These are phyloP conservation scores for Hemicrepidius hirtus DNA, from an alignment of 2,888 invertebrate species.

Conservation along the genomic window DNA sequence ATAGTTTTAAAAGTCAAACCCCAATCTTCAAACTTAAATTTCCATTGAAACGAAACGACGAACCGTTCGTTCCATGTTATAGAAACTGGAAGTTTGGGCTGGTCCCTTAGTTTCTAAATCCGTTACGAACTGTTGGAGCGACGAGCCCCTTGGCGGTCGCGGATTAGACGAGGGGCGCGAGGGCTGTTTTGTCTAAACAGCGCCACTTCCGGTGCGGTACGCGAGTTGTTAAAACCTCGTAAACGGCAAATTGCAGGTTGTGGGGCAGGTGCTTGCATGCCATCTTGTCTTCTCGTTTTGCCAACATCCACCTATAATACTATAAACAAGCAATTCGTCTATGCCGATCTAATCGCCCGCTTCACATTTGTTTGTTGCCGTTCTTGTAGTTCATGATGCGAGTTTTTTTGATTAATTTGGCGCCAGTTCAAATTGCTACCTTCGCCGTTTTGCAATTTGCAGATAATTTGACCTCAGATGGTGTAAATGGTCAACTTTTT, in stretches of 20 bases:
- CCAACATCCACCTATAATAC: neutral
- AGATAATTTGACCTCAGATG: constrained; percentile 8
- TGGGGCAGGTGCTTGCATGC: constrained; percentile 41
- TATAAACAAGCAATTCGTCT: constrained; percentile 21
- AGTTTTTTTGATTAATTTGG: constrained; percentile 2
- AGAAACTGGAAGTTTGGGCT: constrained; percentile 15
- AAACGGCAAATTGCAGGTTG: constrained; percentile 54
- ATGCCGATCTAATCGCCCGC: constrained; percentile 28
- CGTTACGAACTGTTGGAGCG: constrained; percentile 57
- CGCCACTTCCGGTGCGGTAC: constrained; percentile 56
- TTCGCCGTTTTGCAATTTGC: constrained; percentile 8
- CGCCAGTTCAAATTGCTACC: constrained; percentile 26
- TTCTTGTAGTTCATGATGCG: constrained; percentile 62
- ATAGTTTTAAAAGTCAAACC: neutral
- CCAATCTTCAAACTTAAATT: neutral
- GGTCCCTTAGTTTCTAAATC: constrained; percentile 56
- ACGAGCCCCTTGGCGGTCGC: constrained; percentile 47
- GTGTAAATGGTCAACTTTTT: constrained; percentile 8
- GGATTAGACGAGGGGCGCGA: constrained; percentile 56
- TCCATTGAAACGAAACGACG: neutral
- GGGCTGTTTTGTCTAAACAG: constrained; percentile 57
- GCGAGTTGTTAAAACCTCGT: constrained; percentile 47
- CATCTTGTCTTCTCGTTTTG: constrained; percentile 39
- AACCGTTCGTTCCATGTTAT: constrained; percentile 5
- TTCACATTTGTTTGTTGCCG: neutral